A percentile compares a stretch with the other conserved stretches of the same genome.
Conservation (phyloP, 1,140 invertebrate species). For the Magallana ariakensis region DNA sequence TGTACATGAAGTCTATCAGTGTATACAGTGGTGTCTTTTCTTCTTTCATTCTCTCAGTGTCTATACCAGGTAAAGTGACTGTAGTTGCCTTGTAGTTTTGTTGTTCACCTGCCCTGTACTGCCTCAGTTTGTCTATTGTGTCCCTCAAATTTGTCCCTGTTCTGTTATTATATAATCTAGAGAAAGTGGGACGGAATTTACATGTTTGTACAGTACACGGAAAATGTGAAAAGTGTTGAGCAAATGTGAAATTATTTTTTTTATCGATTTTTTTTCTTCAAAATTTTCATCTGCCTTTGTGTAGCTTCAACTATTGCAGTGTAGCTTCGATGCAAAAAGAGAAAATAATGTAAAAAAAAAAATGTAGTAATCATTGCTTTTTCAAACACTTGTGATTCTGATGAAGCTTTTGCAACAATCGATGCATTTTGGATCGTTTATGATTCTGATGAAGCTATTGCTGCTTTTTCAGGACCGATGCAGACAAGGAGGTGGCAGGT, state of each 20-base stretch:
- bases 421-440: too few relatives aligned
- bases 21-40: not conserved
- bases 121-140: not conserved
- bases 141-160: too few relatives aligned
- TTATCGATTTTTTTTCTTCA: too few relatives aligned
- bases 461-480: constrained; percentile 64
- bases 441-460: not conserved
- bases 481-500: constrained; percentile 59
- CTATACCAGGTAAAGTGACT: constrained; percentile 9
- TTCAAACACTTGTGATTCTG: not conserved
- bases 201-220: too few relatives aligned
- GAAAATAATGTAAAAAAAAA: not conserved
- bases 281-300: too few relatives aligned
- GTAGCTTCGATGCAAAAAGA: not conserved
- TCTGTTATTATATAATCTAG: too few relatives aligned
- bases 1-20: not conserved
- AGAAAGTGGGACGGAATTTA: too few relatives aligned
- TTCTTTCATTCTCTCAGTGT: constrained; percentile 33
- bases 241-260: too few relatives aligned
- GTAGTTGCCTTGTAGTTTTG: not conserved
- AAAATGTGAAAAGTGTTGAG: too few relatives aligned
- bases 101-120: not conserved
- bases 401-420: too few relatives aligned
- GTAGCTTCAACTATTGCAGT: not conserved
- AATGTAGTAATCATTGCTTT: constrained; percentile 21